Evolutionary conservation across 2,888 invertebrate species (phyloP).

Genomic region (Andrena flavipes): DNA sequence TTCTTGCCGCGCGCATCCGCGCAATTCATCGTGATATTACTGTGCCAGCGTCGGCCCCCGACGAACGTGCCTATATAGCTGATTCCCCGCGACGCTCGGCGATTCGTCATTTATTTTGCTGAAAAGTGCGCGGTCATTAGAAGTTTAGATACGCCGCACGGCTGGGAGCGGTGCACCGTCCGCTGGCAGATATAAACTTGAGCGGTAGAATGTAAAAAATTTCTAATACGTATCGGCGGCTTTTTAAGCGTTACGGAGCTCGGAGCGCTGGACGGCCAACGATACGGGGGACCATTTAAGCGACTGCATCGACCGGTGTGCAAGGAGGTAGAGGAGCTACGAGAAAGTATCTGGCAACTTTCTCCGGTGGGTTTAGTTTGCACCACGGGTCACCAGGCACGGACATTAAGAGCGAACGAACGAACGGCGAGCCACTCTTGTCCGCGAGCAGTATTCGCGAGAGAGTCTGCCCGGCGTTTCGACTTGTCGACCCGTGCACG

Average conservation of each 20-base stretch:
- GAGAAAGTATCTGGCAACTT: conserved; percentile 83
- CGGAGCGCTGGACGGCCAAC: conserved; percentile 50
- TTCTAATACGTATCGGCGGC: conserved; percentile 10
- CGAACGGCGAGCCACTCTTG: conserved; percentile 62
- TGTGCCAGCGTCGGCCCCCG: background rate
- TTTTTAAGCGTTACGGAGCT: conserved; percentile 4
- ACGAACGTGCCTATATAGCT: background rate
- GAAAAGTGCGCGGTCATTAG: background rate
- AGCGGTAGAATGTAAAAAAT: background rate
- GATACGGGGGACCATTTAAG: conserved; percentile 75
- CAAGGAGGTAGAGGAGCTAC: conserved; percentile 74
- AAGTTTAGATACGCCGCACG: background rate
- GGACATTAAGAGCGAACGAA: conserved; percentile 80
- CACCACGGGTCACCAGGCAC: conserved; percentile 83
- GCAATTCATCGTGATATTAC: conserved; percentile 54
- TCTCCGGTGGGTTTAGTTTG: conserved; percentile 82
- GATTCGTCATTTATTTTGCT: background rate
- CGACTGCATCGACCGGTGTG: conserved; percentile 80
- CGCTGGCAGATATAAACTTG: background rate
- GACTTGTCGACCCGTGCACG: conserved; percentile 5
- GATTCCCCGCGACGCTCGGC: background rate
- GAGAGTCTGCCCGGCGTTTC: conserved; percentile 21
- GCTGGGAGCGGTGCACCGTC: background rate
- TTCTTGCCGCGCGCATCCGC: conserved; percentile 52
- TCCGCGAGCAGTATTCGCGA: conserved; percentile 30